Evolutionary conservation across 2,797 vertebrate genomes (phyloP).

Genomic region (Gobionotothen gibberifrons): DNA sequence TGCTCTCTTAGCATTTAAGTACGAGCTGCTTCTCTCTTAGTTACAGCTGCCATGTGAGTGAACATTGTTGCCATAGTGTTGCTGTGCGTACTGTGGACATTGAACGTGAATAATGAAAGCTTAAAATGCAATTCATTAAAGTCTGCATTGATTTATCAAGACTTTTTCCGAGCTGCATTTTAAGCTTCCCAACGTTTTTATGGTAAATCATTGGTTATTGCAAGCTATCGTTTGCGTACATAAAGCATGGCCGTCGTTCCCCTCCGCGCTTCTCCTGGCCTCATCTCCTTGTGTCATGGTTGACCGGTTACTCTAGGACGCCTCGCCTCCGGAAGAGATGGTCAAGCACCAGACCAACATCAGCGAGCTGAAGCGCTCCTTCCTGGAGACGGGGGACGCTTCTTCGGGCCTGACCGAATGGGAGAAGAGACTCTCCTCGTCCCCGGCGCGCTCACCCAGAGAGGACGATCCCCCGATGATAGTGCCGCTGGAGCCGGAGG

Average conservation of each 20-base stretch:
- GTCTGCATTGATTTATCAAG: conserved; percentile 11
- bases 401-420: conserved; percentile 88
- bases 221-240: conserved; percentile 50
- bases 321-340: conserved; percentile 88
- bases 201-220: conserved; percentile 39
- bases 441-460: conserved; percentile 83
- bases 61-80: not conserved
- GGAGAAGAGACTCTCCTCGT: conserved; percentile 95
- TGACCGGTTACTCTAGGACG: conserved; percentile 84
- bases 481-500: conserved; percentile 91
- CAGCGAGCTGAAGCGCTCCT: conserved; percentile 95
- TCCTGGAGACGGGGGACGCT: conserved; percentile 90
- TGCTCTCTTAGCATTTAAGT: conserved; percentile 64
- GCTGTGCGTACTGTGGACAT: conserved; percentile 5
- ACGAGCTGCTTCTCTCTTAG: conserved; percentile 22
- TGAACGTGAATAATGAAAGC: conserved; percentile 28
- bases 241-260: conserved; percentile 67
- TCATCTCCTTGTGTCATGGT: conserved; percentile 74
- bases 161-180: conserved; percentile 42
- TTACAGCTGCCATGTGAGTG: conserved; percentile 25
- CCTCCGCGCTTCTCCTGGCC: conserved; percentile 27
- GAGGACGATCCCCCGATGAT: conserved; percentile 91
- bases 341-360: conserved; percentile 95
- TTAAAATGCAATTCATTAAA: conserved; percentile 34
- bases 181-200: conserved; percentile 14